These are phyloP conservation scores for Hippocampus comes DNA, from an alignment of 2,113 vertebrate species.

Conservation along the genomic window DNA sequence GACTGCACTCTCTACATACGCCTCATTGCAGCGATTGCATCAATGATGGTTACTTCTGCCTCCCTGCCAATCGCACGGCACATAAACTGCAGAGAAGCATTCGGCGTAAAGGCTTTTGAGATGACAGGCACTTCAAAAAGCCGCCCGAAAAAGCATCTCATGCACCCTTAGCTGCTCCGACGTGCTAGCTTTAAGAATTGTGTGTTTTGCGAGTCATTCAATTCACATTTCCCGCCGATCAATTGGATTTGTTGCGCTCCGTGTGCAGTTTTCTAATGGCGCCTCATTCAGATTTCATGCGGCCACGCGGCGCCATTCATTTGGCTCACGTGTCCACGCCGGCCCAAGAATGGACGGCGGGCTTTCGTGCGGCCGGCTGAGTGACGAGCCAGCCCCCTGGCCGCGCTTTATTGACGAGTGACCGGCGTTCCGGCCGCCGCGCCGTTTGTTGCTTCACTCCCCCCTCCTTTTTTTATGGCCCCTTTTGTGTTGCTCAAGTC, in stretches of 20 bases:
- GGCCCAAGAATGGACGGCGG: conserved; percentile 21
- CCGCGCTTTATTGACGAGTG: conserved; percentile 52
- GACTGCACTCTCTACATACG: background rate
- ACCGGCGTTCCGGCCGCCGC: conserved; percentile 47
- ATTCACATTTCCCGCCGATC: too few relatives aligned
- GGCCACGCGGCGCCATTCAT: background rate
- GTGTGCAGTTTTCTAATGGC: background rate
- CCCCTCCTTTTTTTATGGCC: background rate
- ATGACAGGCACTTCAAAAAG: background rate
- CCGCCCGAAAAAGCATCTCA: background rate
- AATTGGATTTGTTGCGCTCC: too few relatives aligned
- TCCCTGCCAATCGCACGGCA: too few relatives aligned
- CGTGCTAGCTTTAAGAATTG: too few relatives aligned
- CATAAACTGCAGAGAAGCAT: too few relatives aligned
- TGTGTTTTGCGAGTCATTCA: too few relatives aligned
- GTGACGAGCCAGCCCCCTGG: conserved; percentile 40
- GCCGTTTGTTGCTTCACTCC: conserved; percentile 24
- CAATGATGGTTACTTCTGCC: too few relatives aligned
- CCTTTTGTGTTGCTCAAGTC: conserved; percentile 10
- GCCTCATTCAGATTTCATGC: background rate
- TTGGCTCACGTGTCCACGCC: background rate
- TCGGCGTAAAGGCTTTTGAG: background rate
- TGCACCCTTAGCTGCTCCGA: background rate
- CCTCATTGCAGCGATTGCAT: background rate
- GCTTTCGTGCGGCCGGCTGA: conserved; percentile 54